phyloP scores from a whole-genome alignment of 2,113 vertebrate species.

The Mastomys natalensis region DNA sequence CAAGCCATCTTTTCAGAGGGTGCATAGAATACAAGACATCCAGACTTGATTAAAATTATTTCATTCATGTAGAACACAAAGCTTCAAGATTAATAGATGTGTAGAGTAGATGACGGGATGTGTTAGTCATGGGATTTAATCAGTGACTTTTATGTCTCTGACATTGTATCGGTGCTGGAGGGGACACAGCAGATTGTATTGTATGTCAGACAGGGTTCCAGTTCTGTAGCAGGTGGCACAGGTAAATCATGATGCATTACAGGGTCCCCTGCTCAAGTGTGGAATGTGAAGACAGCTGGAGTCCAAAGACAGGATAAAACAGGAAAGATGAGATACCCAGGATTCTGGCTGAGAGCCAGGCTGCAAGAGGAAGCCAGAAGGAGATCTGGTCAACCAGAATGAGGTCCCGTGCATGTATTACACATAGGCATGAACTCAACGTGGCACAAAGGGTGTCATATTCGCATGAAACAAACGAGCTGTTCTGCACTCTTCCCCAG shows the following conservation, averaged over 20 bases:
- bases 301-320: not conserved
- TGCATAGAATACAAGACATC: not conserved
- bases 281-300: not conserved
- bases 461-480: not conserved
- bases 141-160: not conserved
- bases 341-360: not conserved
- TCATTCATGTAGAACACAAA: not conserved
- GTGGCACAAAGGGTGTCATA: accelerated
- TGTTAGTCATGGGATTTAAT: not conserved
- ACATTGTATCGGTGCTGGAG: not conserved
- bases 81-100: not conserved
- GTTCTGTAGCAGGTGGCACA: not conserved
- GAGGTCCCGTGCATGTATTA: accelerated
- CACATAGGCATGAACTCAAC: not conserved
- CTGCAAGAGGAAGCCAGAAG: not conserved
- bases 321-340: not conserved
- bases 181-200: not conserved
- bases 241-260: not conserved
- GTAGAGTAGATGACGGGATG: not conserved
- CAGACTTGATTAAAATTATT: not conserved
- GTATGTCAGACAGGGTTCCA: not conserved
- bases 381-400: too few relatives aligned
- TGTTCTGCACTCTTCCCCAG: not conserved
- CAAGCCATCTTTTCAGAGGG: not conserved
- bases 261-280: not conserved